Evolutionary conservation across 1,140 invertebrate species (phyloP).

Genomic region (Hirudo medicinalis): DNA sequence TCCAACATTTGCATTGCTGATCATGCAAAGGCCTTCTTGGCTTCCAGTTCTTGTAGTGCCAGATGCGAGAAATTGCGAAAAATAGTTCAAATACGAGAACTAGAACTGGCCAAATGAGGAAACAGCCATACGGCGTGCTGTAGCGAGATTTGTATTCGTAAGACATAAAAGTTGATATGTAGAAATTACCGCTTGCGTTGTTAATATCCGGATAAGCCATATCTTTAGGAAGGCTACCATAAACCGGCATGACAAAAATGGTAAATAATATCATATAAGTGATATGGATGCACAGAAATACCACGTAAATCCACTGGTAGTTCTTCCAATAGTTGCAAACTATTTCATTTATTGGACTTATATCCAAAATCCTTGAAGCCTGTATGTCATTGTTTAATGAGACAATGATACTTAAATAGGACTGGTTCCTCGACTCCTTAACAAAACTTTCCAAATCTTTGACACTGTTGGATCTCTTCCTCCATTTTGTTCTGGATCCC

Average conservation of each 20-base stretch:
- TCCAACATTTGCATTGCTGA: background rate
- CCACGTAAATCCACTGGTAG: conserved; percentile 24
- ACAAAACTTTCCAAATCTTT: background rate
- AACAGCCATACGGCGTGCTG: background rate
- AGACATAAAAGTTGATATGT: background rate
- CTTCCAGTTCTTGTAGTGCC: background rate
- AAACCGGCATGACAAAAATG: conserved; percentile 2
- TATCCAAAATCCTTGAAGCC: conserved; percentile 22
- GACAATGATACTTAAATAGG: conserved; percentile 22
- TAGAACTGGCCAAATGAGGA: conserved; percentile 15
- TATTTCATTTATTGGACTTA: conserved; percentile 22
- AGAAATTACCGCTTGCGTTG: background rate
- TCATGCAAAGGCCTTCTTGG: background rate
- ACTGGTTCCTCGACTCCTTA: conserved; percentile 2
- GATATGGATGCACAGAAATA: conserved; percentile 22
- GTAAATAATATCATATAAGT: conserved; percentile 22
- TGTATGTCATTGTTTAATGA: conserved; percentile 17
- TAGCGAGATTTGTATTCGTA: background rate
- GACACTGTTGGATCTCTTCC: background rate
- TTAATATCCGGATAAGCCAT: background rate
- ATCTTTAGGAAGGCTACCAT: background rate
- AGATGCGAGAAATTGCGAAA: background rate
- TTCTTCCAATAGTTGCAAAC: conserved; percentile 21
- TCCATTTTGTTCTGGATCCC: background rate
- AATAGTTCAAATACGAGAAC: conserved; percentile 10